Evolutionary conservation across 2,113 vertebrate genomes (phyloP).

Genomic region (Aix galericulata): DNA sequence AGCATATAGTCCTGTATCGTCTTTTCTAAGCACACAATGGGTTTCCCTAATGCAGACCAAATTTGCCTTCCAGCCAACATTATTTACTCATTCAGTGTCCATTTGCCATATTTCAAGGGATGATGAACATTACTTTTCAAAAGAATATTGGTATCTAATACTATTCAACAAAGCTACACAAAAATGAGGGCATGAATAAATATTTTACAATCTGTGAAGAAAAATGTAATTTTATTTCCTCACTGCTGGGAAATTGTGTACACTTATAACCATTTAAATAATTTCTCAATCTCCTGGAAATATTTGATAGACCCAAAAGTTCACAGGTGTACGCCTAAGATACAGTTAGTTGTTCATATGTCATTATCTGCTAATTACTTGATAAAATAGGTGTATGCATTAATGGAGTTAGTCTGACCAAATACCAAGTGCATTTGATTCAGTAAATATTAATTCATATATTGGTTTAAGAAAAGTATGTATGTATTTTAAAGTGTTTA

Average conservation of each 20-base stretch:
- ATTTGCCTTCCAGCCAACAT: neutral
- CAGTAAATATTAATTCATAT: neutral
- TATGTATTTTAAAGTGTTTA: neutral
- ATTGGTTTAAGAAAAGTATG: neutral
- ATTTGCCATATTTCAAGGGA: neutral
- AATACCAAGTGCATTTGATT: neutral
- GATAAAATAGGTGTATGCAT: neutral
- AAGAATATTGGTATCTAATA: accelerated
- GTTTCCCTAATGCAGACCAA: neutral
- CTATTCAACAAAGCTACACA: neutral
- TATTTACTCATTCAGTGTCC: neutral
- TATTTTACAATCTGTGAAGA: neutral
- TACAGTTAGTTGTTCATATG: neutral
- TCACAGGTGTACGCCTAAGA: neutral
- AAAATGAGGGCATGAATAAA: neutral
- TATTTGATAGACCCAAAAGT: neutral
- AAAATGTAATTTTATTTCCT: neutral
- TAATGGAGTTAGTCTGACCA: neutral
- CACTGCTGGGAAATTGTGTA: neutral
- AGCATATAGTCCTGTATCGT: neutral
- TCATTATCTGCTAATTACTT: constrained; percentile 8
- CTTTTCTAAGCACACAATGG: neutral
- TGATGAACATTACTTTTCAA: neutral
- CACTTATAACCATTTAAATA: neutral
- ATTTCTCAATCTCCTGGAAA: neutral